These are phyloP conservation scores for Siniperca obscura DNA, from an alignment of 2,797 vertebrate genomes.

Conservation along the genomic window DNA sequence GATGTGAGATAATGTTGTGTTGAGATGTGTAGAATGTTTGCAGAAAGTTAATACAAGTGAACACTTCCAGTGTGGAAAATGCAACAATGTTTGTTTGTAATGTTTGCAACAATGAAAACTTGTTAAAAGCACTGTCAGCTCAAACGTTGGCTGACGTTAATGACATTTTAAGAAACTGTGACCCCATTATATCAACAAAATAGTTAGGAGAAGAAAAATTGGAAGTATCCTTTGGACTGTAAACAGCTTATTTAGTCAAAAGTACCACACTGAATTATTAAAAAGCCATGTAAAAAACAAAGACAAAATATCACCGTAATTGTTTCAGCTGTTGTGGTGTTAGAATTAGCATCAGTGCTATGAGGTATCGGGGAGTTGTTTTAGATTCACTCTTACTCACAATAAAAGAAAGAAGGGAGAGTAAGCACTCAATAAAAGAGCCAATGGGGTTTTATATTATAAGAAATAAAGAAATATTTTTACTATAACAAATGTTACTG, in stretches of 20 bases:
- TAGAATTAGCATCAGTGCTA: not conserved
- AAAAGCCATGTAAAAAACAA: not conserved
- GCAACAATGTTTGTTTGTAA: not conserved
- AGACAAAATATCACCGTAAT: not conserved
- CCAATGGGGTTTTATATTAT: not conserved
- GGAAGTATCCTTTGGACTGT: conserved; percentile 49
- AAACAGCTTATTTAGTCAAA: conserved; percentile 25
- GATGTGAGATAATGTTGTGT: conserved; percentile 13
- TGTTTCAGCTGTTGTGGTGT: not conserved
- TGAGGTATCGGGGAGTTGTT: not conserved
- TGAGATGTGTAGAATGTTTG: conserved; percentile 20
- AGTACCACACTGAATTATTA: not conserved
- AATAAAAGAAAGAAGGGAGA: not conserved
- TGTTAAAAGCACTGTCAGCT: conserved; percentile 5
- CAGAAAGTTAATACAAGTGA: conserved; percentile 27
- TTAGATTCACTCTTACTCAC: not conserved
- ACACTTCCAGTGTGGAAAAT: conserved; percentile 15
- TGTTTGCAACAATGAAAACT: conserved; percentile 27
- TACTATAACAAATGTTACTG: not conserved
- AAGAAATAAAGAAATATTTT: conserved; percentile 14
- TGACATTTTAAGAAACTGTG: conserved; percentile 7
- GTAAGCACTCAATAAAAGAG: not conserved
- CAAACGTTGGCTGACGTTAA: not conserved
- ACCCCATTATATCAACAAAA: conserved; percentile 30
- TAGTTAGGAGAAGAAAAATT: not conserved